Base-by-base conservation (phyloP, 2,113 vertebrate genomes). In the Petromus typicus region DNA sequence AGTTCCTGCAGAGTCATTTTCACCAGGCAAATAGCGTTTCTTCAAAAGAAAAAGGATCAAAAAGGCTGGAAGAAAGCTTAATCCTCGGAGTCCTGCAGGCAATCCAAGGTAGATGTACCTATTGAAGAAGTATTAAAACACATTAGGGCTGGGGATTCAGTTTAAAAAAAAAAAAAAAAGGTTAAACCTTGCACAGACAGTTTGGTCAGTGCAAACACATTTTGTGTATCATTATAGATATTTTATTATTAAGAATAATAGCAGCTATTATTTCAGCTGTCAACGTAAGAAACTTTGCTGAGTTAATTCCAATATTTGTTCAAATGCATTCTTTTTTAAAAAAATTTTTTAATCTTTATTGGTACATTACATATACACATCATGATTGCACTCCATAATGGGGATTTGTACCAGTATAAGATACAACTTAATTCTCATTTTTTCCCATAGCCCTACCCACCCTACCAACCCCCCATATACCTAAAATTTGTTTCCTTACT, bases 51-150 rank as follows among this genome's bases (percentile, higher is more conserved):
- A 57, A 25, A 98, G 69, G 32, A 97, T 48, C 11, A 87, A 56
- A 57, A 95, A 13, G 6, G 95, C 96, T 78, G 96, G 96, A 48
- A 97, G 23, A 66, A 43, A 96, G 64, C 97, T 96, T 30, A 12
- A 0, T 71, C 96, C 97, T 91, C 95, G 83, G 10, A 97, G 30
- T 1, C 86, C 86, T 61, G 93, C 69, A 1, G 97, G 96, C 93
- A 98, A 43, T 4, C 97, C 97, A 57, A 97, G 93, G 64, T 98
- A 98, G 59, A 98, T 95, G 54, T 71, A 23, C 67, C 97, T 98
- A 23, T 67, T 7, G 27, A 61, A 89, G 40, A 40, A 82, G 75
- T 16, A 18, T 51, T n/a, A 48, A 66, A 82, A 40, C 6, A 16
- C 22, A n/a, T 64, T 51, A 51, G 48, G 48, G 48, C 48, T 51